A percentile compares a stretch with the other conserved stretches of the same genome.
phyloP scores from a whole-genome alignment of 2,113 vertebrate genomes.

The Nerophis ophidion region DNA sequence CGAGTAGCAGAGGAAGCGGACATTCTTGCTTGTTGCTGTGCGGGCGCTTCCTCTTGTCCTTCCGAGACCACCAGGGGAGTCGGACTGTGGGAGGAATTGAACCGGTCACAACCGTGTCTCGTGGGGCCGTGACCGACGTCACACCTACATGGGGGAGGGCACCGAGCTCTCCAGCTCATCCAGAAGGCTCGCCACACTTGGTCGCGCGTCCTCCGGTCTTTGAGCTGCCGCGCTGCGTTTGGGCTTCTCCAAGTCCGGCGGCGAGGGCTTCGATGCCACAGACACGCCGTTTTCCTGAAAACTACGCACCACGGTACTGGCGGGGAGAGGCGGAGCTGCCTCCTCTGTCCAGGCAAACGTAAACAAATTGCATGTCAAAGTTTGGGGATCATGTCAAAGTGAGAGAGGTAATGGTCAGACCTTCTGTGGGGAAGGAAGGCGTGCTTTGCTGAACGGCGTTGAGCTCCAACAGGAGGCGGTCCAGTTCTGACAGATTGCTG shows the following conservation, averaged over 20 bases:
- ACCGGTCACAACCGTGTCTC: not conserved
- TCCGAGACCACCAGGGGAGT: slow-evolving; percentile 76
- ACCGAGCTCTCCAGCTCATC: slow-evolving; percentile 89
- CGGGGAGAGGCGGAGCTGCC: slow-evolving; percentile 53
- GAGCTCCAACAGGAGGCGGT: slow-evolving; percentile 87
- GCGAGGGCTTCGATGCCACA: slow-evolving; percentile 54
- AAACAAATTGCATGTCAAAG: not conserved
- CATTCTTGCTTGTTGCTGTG: slow-evolving; percentile 88
- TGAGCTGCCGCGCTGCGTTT: slow-evolving; percentile 69
- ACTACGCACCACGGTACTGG: slow-evolving; percentile 63
- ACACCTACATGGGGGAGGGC: slow-evolving; percentile 81
- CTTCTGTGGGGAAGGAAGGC: slow-evolving; percentile 70
- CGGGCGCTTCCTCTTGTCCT: slow-evolving; percentile 73
- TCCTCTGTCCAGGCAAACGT: slow-evolving; percentile 38
- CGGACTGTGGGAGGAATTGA: slow-evolving; percentile 62
- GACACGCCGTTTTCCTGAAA: slow-evolving; percentile 75
- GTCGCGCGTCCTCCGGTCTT: slow-evolving; percentile 78
- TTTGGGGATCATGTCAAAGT: not conserved
- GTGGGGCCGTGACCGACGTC: not conserved
- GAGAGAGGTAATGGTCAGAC: slow-evolving; percentile 49
- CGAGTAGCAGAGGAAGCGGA: slow-evolving; percentile 93
- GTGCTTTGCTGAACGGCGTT: slow-evolving; percentile 86
- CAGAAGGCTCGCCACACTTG: slow-evolving; percentile 87
- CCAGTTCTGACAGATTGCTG: slow-evolving; percentile 90
- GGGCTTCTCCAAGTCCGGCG: slow-evolving; percentile 76